Conservation (phyloP, 2,113 vertebrate genomes). For the Burhinus bistriatus region DNA sequence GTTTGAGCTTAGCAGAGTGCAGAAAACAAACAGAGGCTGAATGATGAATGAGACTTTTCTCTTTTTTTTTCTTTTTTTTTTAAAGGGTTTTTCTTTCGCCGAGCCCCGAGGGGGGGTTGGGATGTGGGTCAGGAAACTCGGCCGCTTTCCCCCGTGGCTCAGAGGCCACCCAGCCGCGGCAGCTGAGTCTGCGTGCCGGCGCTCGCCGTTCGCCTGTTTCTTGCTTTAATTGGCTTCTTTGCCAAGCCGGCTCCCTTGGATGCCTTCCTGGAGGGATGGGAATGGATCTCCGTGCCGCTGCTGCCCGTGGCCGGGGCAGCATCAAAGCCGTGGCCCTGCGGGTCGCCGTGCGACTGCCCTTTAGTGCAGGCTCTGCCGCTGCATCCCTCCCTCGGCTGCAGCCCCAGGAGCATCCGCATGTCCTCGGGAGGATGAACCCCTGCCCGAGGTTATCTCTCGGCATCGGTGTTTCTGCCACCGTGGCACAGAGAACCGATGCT, state of each 20-base stretch:
- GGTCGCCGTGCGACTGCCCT: neutral
- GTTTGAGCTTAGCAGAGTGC: constrained; percentile 56
- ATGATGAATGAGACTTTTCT: constrained; percentile 33
- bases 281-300: neutral
- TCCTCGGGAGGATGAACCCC: neutral
- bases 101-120: neutral
- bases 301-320: accelerated
- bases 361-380: accelerated
- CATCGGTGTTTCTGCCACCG: accelerated
- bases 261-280: neutral
- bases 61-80: neutral
- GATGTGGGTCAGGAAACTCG: neutral
- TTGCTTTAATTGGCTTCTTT: neutral
- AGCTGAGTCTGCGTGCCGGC: neutral
- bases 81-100: neutral
- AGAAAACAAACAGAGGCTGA: constrained; percentile 65
- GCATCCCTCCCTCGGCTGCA: accelerated
- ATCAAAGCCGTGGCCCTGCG: neutral
- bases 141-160: neutral
- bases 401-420: neutral
- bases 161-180: neutral
- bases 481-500: accelerated
- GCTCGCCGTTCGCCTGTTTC: neutral
- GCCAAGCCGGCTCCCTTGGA: neutral
- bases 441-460: accelerated